Conservation (phyloP, 2,797 vertebrate genomes). For the Sternarchorhynchus goeldii region DNA sequence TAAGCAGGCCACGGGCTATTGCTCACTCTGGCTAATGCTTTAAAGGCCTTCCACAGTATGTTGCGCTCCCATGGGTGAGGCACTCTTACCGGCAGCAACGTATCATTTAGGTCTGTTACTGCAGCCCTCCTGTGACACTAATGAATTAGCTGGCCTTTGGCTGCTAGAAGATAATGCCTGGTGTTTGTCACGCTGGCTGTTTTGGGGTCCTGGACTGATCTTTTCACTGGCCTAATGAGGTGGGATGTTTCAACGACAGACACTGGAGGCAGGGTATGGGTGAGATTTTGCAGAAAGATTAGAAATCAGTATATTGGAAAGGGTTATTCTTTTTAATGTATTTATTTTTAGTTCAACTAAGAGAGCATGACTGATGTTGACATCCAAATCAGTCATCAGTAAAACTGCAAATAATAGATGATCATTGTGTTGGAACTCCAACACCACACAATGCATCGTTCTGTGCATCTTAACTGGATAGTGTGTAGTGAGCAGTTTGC, state of each 20-base stretch:
- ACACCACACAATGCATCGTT: no score
- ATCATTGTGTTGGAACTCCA: no score
- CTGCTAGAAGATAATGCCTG: constrained; percentile 44
- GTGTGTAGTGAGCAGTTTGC: no score
- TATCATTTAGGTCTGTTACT: constrained; percentile 36
- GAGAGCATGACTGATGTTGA: not conserved
- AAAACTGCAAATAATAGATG: not conserved
- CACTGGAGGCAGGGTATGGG: not conserved
- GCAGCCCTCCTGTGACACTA: constrained; percentile 45
- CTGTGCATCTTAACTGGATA: no score
- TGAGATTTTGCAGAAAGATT: constrained; percentile 2
- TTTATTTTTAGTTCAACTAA: not conserved
- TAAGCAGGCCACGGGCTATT: constrained; percentile 24
- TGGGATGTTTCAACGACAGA: constrained; percentile 22
- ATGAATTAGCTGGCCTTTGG: constrained; percentile 56
- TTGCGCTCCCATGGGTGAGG: constrained; percentile 7
- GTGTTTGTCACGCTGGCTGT: constrained; percentile 51
- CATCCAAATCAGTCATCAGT: not conserved
- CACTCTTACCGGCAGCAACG: constrained; percentile 20
- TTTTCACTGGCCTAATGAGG: constrained; percentile 48
- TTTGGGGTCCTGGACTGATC: constrained; percentile 42
- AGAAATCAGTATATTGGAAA: not conserved
- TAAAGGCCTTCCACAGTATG: constrained; percentile 30
- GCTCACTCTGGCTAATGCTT: constrained; percentile 15
- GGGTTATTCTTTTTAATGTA: not conserved